These are phyloP conservation scores for Cacatua alba DNA, from an alignment of 2,113 vertebrate genomes.

Conservation along the genomic window DNA sequence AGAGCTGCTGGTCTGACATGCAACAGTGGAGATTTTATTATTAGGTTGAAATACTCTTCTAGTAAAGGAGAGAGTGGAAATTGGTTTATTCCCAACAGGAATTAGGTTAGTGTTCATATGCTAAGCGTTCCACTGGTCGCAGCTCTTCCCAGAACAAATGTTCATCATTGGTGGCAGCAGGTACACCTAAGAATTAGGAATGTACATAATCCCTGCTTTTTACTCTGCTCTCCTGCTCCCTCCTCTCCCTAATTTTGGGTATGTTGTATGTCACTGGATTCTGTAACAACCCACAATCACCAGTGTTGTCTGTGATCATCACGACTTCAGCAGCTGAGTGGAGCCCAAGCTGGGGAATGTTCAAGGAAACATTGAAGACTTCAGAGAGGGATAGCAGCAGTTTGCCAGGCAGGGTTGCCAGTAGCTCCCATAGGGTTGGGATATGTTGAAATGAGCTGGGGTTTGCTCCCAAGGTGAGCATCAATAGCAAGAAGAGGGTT, in stretches of 20 bases:
- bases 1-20: constrained; percentile 60
- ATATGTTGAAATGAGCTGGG: neutral
- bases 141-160: constrained; percentile 61
- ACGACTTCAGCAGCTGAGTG: neutral
- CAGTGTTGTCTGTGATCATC: neutral
- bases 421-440: neutral
- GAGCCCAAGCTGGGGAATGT: neutral
- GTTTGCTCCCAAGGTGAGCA: neutral
- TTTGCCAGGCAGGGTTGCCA: neutral
- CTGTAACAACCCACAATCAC: neutral
- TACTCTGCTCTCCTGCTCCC: neutral
- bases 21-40: constrained; percentile 63
- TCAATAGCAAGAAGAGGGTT: neutral
- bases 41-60: constrained; percentile 59
- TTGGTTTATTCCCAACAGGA: constrained; percentile 69
- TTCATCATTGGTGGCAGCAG: constrained; percentile 58
- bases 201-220: constrained; percentile 1
- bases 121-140: constrained; percentile 46
- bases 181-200: constrained; percentile 25
- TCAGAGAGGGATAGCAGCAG: neutral
- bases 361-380: rapidly evolving
- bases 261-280: neutral
- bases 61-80: constrained; percentile 59
- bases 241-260: neutral
- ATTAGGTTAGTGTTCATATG: constrained; percentile 65